These are phyloP conservation scores for Sarcophaga variegata DNA, from an alignment of 2,888 invertebrate species.

Conservation along the genomic window DNA sequence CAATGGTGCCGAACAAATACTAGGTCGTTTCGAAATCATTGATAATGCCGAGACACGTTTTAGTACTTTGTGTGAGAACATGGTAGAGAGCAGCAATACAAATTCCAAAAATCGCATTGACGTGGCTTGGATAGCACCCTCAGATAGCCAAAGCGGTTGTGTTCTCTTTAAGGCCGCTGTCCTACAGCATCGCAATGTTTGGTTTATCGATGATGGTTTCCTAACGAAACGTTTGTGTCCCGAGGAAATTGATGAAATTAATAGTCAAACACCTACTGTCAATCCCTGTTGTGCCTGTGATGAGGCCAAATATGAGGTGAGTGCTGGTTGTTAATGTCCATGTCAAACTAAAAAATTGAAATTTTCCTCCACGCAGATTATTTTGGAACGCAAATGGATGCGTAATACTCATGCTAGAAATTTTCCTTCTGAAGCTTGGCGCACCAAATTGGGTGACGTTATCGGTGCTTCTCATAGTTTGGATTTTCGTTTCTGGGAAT, in stretches of 20 bases:
- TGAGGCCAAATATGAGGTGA: constrained; percentile 97
- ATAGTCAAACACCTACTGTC: constrained; percentile 85
- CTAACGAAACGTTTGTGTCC: constrained; percentile 89
- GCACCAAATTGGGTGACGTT: constrained; percentile 97
- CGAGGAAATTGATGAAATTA: constrained; percentile 84
- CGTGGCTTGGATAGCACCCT: constrained; percentile 92
- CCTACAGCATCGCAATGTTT: constrained; percentile 87
- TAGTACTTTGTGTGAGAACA: constrained; percentile 90
- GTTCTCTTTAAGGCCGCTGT: constrained; percentile 91
- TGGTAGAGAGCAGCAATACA: constrained; percentile 90
- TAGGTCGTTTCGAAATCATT: constrained; percentile 86
- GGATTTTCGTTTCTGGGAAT: constrained; percentile 95
- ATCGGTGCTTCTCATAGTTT: constrained; percentile 96
- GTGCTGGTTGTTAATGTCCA: neutral
- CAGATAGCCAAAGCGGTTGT: constrained; percentile 88
- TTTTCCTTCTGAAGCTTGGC: constrained; percentile 92
- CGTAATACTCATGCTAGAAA: constrained; percentile 97
- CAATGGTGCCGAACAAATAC: constrained; percentile 79
- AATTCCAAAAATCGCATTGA: constrained; percentile 89
- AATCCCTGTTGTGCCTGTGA: constrained; percentile 96
- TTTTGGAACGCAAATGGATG: constrained; percentile 97
- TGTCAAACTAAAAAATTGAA: neutral
- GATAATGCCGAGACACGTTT: constrained; percentile 89
- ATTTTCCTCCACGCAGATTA: constrained; percentile 84
- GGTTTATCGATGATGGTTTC: constrained; percentile 91